Base-by-base conservation (phyloP, 2,113 vertebrate genomes). In the Heterotilapia buettikoferi region DNA sequence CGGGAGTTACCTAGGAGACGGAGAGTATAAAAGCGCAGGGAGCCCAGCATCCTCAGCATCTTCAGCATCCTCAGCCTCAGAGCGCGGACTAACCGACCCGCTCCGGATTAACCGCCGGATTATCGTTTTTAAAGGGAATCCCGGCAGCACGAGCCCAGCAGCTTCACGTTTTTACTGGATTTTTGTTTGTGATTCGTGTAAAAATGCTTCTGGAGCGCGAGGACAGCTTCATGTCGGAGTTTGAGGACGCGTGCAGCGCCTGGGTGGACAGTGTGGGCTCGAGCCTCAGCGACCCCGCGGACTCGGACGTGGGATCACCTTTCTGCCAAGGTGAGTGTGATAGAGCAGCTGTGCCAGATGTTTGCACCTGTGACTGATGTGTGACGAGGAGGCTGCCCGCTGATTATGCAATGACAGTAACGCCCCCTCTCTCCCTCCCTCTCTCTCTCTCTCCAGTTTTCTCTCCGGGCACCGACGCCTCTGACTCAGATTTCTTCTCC, bases 401-500 rank as follows among this genome's bases (percentile, higher is more conserved):
- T 50, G 79, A 81, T 94, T 91, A 92, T 89, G 91, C 84, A 93
- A 89, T 86, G 47, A 85, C 76, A 91, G 11, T 92, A 85, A 86
- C 91, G 6, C 85, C 89, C 63, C 76, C 88, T 21, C 52, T 56
- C 63, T 29, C 52, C 63, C 79, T 36, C 33, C 76, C 31, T 6
- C 82, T 56, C 83, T 93, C 73, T 40, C 82, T 31, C 73, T 78
- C 94, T 97, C 1, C 97, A 95, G 97, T 97, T 68, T 92, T 97
- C 95, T 97, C 96, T 18, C 86, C 96, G 84, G 94, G 97, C 19
- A 91, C 96, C 79, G 96, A 96, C 88, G 81, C 94, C 24, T 97
- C 97, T 1, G 95, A 97, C 87, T 95, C 97, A 8, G 98, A 98
- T 91, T 98, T 97, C 93, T 97, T 97, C 89, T 96, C 97, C 14